Evolutionary conservation across 2,797 vertebrate genomes (phyloP).

Genomic region (Lithobates sylvaticus): DNA sequence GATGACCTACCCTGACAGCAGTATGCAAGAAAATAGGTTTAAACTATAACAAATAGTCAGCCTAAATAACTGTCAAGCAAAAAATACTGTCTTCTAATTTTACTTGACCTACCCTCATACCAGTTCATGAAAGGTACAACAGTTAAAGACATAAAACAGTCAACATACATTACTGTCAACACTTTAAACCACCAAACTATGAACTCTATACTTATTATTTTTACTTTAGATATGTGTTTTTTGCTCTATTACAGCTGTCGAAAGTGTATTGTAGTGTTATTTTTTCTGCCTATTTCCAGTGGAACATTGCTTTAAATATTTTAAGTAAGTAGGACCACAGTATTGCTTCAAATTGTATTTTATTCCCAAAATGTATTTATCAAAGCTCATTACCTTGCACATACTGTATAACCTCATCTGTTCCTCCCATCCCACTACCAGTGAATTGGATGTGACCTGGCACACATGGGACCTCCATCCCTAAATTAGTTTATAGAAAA

Average conservation of each 20-base stretch:
- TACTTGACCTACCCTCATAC: slow-evolving; percentile 56
- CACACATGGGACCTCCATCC: too few species aligned
- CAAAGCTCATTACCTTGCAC: too few species aligned
- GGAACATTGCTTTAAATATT: too few species aligned
- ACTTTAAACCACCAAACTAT: slow-evolving; percentile 5
- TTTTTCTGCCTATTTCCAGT: too few species aligned
- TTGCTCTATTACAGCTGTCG: background rate
- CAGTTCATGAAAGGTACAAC: slow-evolving; percentile 43
- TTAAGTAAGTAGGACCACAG: too few species aligned
- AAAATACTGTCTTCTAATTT: slow-evolving; percentile 22
- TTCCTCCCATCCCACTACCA: too few species aligned
- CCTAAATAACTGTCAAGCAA: slow-evolving; percentile 51
- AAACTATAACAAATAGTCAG: slow-evolving; percentile 45
- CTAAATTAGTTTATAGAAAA: too few species aligned
- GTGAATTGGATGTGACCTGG: too few species aligned
- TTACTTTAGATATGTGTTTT: background rate
- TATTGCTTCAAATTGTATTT: too few species aligned
- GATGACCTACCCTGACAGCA: slow-evolving; percentile 51
- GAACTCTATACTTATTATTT: slow-evolving; percentile 7
- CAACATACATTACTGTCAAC: slow-evolving; percentile 48
- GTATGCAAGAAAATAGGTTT: slow-evolving; percentile 37
- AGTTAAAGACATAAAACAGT: slow-evolving; percentile 39
- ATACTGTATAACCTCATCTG: too few species aligned
- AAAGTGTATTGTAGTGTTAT: too few species aligned
- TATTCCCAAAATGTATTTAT: too few species aligned